Evolutionary conservation across 1,140 invertebrate genomes (phyloP), one percentile per base, ranked within the genome.

Genomic region (Trachymyrmex cornetzi): DNA sequence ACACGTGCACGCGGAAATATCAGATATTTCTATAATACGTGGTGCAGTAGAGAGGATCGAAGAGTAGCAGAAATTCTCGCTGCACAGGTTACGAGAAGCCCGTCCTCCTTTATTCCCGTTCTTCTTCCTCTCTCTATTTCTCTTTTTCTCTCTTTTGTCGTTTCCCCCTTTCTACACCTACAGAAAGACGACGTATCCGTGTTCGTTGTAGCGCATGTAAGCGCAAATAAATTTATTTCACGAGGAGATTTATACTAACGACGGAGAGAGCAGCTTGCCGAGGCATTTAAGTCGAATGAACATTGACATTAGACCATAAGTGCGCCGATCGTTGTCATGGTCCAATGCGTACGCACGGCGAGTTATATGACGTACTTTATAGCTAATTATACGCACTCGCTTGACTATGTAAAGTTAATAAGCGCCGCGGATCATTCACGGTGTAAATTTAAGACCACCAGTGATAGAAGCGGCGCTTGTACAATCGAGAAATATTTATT

Each of bases 31-130:
- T 34, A n/a, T n/a, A n/a, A n/a, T n/a, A 74, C 71, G 53, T 77
- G n/a, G 71, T 12, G n/a, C n/a, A 27, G 24, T 34, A 80, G 30
- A 50, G 48, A 75, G 27, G 57, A 69, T 71, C 85, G 38, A 53
- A 82, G 59, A 82, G 59, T 74, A 66, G 89, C 64, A 86, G 82
- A 90, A 90, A 90, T 86, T 86, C 89, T 88, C 44, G 87, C 75
- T 38, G 64, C 12, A 27, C 89, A 87, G 75, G 80, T 87, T 69
- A 67, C 71, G 38, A 63, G 69, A n/a, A 84, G 64, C n/a, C n/a
- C 77, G 86, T 90, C 64, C 80, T 89, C 59, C 80, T 90, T 90
- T 30, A 30, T 30, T 87, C 67, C 63, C 86, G 63, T 59, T 72
- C 77, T 63, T 53, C 24, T 12, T 9, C 27, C 3, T 44, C 12